A percentile compares a stretch with the other conserved stretches of the same genome.
Evolutionary conservation across 2,888 invertebrate species (phyloP).

Genomic region (Aspidapion aeneum): DNA sequence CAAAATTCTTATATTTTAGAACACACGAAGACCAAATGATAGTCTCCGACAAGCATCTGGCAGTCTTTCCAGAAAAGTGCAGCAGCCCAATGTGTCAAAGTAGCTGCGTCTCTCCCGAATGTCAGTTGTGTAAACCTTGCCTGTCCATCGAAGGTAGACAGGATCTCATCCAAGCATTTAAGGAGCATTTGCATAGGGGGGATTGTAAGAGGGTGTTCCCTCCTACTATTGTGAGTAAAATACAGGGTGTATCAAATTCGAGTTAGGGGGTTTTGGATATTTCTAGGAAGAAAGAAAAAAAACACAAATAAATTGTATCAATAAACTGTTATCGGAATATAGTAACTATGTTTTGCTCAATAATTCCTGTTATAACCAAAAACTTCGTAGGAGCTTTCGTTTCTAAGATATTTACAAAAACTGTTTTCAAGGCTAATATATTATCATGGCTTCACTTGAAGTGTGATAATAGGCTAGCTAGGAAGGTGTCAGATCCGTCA

Average conservation of each 20-base stretch:
- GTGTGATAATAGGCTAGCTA: too few species aligned
- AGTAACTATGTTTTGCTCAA: too few species aligned
- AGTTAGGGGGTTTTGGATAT: too few species aligned
- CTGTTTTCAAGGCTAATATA: too few species aligned
- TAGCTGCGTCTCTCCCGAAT: slow-evolving; percentile 64
- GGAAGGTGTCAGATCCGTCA: too few species aligned
- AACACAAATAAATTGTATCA: too few species aligned
- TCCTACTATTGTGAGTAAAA: slow-evolving; percentile 56
- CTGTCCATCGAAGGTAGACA: slow-evolving; percentile 56
- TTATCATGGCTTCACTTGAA: too few species aligned
- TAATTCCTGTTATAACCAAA: too few species aligned
- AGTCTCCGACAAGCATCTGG: slow-evolving; percentile 75
- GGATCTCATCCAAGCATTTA: slow-evolving; percentile 64
- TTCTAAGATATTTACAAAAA: too few species aligned
- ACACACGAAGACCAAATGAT: slow-evolving; percentile 36
- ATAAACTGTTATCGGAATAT: too few species aligned
- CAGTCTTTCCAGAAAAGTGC: slow-evolving; percentile 70
- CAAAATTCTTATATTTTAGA: slow-evolving; percentile 25
- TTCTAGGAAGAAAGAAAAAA: too few species aligned
- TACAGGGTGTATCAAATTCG: background rate
- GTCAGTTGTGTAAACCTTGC: slow-evolving; percentile 78
- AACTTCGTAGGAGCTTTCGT: too few species aligned
- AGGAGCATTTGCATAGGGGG: slow-evolving; percentile 76
- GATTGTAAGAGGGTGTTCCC: slow-evolving; percentile 83
- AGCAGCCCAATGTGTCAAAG: slow-evolving; percentile 51